These are phyloP conservation scores for Scrobipalpa costella DNA, from an alignment of 2,888 invertebrate species.

Conservation along the genomic window DNA sequence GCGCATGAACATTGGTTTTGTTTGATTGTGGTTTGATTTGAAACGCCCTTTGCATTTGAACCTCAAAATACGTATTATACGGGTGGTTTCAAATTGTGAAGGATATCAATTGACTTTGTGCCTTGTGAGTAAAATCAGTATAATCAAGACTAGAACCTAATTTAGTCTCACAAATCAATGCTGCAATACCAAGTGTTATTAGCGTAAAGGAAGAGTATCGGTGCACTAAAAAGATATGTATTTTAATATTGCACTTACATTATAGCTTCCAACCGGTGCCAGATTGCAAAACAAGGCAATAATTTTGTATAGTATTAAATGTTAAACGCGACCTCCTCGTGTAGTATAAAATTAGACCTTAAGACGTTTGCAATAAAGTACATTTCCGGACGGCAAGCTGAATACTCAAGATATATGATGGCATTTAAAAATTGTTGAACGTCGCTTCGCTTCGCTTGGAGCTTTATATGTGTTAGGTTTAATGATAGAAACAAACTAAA, in stretches of 20 bases:
- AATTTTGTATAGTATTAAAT: slow-evolving; percentile 58
- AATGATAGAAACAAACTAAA: neutral
- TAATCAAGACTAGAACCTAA: neutral
- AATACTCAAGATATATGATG: slow-evolving; percentile 36
- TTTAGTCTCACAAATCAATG: neutral
- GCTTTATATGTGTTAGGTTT: slow-evolving; percentile 3
- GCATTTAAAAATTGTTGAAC: slow-evolving; percentile 26
- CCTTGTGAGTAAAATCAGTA: slow-evolving; percentile 3
- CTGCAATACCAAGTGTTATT: slow-evolving; percentile 42
- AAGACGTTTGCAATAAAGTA: slow-evolving; percentile 59
- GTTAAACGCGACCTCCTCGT: slow-evolving; percentile 39
- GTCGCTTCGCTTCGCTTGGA: slow-evolving; percentile 17
- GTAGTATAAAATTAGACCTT: slow-evolving; percentile 46
- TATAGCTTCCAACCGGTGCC: slow-evolving; percentile 58
- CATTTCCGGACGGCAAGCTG: slow-evolving; percentile 42
- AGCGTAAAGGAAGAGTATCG: slow-evolving; percentile 54
- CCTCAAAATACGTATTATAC: neutral
- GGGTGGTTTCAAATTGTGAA: neutral
- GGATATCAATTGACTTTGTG: slow-evolving; percentile 6
- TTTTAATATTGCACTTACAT: slow-evolving; percentile 65
- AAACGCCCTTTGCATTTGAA: neutral
- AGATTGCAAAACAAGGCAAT: slow-evolving; percentile 57
- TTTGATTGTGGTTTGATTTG: slow-evolving; percentile 10
- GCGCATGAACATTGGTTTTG: slow-evolving; percentile 22
- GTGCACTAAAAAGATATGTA: slow-evolving; percentile 65